Percentiles rank a stretch among this genome's conserved stretches.
Evolutionary conservation across 1,140 invertebrate species (phyloP).

Genomic region (Pseudomyrmex sp.): DNA sequence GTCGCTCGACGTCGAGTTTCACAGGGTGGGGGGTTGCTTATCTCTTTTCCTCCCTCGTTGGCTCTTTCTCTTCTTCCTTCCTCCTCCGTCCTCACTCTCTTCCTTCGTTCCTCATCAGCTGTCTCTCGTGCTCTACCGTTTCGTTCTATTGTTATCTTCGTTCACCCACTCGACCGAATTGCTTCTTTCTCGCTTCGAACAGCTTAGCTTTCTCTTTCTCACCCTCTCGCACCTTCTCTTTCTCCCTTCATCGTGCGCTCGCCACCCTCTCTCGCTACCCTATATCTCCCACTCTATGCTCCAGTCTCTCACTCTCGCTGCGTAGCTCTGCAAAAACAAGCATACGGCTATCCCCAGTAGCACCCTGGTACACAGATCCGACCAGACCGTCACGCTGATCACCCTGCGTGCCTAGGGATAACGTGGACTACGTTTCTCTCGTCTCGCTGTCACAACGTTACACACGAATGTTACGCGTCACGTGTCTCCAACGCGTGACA

Average conservation of each 20-base stretch:
- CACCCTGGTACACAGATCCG: conserved; percentile 71
- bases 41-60: not conserved
- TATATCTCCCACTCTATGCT: conserved; percentile 28
- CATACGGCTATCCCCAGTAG: conserved; percentile 74
- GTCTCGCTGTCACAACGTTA: conserved; percentile 38
- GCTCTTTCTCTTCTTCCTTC: conserved; percentile 4
- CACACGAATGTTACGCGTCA: conserved; percentile 56
- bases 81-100: not conserved
- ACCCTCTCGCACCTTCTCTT: not conserved
- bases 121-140: not conserved
- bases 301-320: conserved; percentile 45
- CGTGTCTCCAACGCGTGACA: conserved; percentile 59
- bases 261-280: conserved; percentile 9
- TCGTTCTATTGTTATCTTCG: conserved; percentile 6
- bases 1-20: conserved; percentile 64
- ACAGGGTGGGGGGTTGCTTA: conserved; percentile 21
- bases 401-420: conserved; percentile 63
- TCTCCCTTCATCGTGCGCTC: not conserved
- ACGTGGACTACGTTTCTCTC: conserved; percentile 59
- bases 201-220: not conserved
- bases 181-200: not conserved
- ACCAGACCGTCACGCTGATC: conserved; percentile 67
- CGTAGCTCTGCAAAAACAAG: conserved; percentile 73
- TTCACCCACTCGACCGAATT: not conserved
- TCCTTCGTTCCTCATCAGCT: not conserved